phyloP scores from a whole-genome alignment of 2,113 vertebrate species.

The Melanocharis versteri region DNA sequence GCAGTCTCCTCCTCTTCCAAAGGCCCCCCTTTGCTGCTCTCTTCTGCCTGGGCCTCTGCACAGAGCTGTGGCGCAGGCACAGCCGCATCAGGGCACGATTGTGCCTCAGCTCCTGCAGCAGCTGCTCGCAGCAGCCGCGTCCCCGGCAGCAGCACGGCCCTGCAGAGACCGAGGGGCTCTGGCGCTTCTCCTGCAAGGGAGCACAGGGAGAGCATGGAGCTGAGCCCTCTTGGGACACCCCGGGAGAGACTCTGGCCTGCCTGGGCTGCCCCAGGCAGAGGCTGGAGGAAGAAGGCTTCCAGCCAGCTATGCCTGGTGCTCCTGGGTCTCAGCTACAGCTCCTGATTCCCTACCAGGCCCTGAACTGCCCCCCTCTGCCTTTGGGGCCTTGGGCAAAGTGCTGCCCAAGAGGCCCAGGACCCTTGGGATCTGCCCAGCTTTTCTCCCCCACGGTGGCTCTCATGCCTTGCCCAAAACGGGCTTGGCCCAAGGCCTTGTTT shows the following conservation, averaged over 20 bases:
- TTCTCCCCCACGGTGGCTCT: background rate
- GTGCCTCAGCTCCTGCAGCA: background rate
- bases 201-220: background rate
- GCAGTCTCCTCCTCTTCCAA: background rate
- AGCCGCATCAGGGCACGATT: background rate
- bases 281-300: background rate
- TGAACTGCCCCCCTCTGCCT: too few species aligned
- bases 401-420: background rate
- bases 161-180: background rate
- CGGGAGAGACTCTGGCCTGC: background rate
- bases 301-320: fast-evolving
- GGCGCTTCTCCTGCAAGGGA: background rate
- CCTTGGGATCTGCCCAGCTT: background rate
- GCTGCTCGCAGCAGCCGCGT: too few species aligned
- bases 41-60: background rate
- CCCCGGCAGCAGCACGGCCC: background rate
- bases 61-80: background rate
- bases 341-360: too few species aligned
- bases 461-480: background rate
- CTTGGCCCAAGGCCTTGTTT: background rate
- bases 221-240: background rate
- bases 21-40: fast-evolving
- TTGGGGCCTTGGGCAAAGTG: background rate
- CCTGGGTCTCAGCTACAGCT: background rate
- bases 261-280: background rate